phyloP scores from a whole-genome alignment of 2,797 vertebrate species.

The Phataginus tetradactyla region DNA sequence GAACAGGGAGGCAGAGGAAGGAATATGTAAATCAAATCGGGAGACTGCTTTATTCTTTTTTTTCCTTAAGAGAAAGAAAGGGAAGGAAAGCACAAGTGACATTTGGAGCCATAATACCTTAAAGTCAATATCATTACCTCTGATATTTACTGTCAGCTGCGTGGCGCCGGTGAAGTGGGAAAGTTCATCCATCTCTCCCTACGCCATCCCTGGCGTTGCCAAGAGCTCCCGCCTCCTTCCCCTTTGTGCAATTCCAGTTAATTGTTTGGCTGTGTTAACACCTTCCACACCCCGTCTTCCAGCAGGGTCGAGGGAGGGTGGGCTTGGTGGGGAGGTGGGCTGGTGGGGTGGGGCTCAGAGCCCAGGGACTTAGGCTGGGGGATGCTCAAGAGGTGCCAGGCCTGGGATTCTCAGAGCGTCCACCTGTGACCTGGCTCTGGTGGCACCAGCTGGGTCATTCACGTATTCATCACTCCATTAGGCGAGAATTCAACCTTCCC shows the following conservation, averaged over 20 bases:
- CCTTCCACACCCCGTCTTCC: not conserved
- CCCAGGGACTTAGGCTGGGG: not conserved
- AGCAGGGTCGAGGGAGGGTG: not conserved
- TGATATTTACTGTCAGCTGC: slow-evolving; percentile 89
- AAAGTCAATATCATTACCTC: slow-evolving; percentile 90
- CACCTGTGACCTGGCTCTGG: not conserved
- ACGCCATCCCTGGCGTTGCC: slow-evolving; percentile 21
- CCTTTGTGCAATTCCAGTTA: slow-evolving; percentile 27
- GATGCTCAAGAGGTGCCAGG: not conserved
- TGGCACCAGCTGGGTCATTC: not conserved
- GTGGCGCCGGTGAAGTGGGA: slow-evolving; percentile 83
- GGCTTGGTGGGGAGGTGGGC: not conserved
- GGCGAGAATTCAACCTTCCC: not conserved
- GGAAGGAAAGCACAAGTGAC: slow-evolving; percentile 86
- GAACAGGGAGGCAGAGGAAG: slow-evolving; percentile 49
- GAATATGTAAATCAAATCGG: slow-evolving; percentile 84
- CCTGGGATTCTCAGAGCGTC: not conserved
- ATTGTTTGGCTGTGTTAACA: slow-evolving; percentile 40
- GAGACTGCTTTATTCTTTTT: slow-evolving; percentile 62
- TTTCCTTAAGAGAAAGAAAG: slow-evolving; percentile 69
- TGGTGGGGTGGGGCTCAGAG: not conserved
- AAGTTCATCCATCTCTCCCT: slow-evolving; percentile 85
- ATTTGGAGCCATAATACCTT: slow-evolving; percentile 89
- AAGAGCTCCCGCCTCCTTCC: not conserved
- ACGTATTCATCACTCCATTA: not conserved